These are phyloP conservation scores for Lemur catta DNA, from an alignment of 2,797 vertebrate species.

Conservation along the genomic window DNA sequence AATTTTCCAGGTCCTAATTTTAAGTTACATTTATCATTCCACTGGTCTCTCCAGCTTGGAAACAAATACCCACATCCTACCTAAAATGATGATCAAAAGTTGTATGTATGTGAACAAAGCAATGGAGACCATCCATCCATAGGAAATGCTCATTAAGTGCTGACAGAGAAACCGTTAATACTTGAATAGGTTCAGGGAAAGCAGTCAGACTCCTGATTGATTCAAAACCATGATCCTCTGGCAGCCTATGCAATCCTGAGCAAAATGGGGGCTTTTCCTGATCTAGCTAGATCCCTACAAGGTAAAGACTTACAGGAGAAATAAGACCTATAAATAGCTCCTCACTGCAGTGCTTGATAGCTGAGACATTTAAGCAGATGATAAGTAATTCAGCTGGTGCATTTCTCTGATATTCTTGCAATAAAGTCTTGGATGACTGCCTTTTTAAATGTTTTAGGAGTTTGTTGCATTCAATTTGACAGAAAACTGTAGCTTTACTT, in stretches of 20 bases:
- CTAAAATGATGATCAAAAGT: constrained; percentile 52
- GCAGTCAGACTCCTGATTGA: constrained; percentile 48
- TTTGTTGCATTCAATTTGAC: background rate
- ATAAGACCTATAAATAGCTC: constrained; percentile 56
- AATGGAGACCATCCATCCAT: constrained; percentile 34
- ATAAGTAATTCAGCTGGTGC: constrained; percentile 43
- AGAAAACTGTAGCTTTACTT: constrained; percentile 48
- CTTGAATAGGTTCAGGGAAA: constrained; percentile 21
- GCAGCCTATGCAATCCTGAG: constrained; percentile 41
- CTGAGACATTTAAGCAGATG: constrained; percentile 63
- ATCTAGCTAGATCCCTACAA: background rate
- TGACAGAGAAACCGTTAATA: constrained; percentile 54
- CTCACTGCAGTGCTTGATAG: background rate
- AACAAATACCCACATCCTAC: constrained; percentile 30
- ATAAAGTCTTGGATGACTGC: background rate
- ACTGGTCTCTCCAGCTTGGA: constrained; percentile 25
- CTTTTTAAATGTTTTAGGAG: background rate
- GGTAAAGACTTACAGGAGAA: constrained; percentile 60
- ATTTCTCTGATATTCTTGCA: background rate
- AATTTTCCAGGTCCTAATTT: constrained; percentile 1
- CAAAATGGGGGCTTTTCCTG: background rate
- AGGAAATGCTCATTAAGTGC: constrained; percentile 23
- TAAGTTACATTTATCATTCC: constrained; percentile 26
- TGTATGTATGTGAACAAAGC: constrained; percentile 48
- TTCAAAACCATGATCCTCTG: background rate